Conservation (phyloP, 2,888 invertebrate genomes). For the Nomada ferruginata region DNA sequence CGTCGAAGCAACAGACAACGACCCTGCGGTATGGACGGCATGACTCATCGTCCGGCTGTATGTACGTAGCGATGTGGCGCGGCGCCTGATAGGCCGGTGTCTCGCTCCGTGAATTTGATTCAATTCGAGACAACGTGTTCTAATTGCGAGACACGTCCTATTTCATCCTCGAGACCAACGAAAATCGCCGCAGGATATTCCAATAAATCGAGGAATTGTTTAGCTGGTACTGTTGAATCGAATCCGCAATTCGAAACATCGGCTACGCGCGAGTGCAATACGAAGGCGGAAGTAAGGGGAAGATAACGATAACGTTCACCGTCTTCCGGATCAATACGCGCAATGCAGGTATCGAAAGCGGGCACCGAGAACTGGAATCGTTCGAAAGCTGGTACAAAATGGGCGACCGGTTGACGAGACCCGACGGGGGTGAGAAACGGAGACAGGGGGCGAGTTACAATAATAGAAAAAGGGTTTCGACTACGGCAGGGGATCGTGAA, state of each 20-base stretch:
- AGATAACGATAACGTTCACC: background rate
- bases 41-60: slow-evolving; percentile 67
- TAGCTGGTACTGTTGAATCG: background rate
- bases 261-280: background rate
- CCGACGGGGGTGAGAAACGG: slow-evolving; percentile 26
- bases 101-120: slow-evolving; percentile 64
- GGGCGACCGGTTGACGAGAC: slow-evolving; percentile 2
- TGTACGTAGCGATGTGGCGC: slow-evolving; percentile 22
- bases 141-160: slow-evolving; percentile 27
- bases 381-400: background rate
- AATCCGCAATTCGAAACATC: background rate
- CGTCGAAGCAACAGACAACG: slow-evolving; percentile 46
- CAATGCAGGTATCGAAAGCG: background rate
- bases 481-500: slow-evolving; percentile 56
- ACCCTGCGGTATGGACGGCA: slow-evolving; percentile 39
- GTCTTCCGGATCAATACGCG: background rate
- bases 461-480: slow-evolving; percentile 65
- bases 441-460: slow-evolving; percentile 50
- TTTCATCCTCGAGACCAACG: background rate
- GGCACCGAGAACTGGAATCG: background rate
- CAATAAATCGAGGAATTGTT: background rate
- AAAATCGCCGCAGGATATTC: background rate
- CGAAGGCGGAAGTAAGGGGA: background rate
- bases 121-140: slow-evolving; percentile 43
- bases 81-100: slow-evolving; percentile 35